phyloP scores from a whole-genome alignment of 2,888 invertebrate species.

The Hecatera dysodea region DNA sequence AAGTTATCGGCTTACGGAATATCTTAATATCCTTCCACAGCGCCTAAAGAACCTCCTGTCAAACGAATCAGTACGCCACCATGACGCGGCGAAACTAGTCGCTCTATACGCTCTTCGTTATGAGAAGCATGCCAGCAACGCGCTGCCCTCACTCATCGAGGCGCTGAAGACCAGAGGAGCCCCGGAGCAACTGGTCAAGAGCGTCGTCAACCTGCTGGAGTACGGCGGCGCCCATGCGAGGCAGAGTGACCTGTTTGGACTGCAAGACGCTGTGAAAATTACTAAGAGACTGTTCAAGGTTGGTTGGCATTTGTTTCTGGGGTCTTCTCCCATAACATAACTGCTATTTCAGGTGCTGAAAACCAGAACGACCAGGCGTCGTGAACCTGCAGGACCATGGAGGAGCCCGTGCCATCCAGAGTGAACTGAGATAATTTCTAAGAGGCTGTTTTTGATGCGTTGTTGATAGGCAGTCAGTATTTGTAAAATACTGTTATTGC shows the following conservation, averaged over 20 bases:
- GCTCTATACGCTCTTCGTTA: slow-evolving; percentile 98
- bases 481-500: no score
- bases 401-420: slow-evolving; percentile 95
- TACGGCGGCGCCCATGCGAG: slow-evolving; percentile 96
- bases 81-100: slow-evolving; percentile 96
- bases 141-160: slow-evolving; percentile 93
- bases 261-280: slow-evolving; percentile 96
- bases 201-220: slow-evolving; percentile 93
- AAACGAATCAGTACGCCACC: slow-evolving; percentile 93
- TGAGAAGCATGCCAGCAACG: slow-evolving; percentile 96
- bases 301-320: not conserved
- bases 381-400: slow-evolving; percentile 95
- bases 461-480: no score
- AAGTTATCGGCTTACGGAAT: not conserved
- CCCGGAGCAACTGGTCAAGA: slow-evolving; percentile 90
- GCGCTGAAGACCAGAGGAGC: slow-evolving; percentile 94
- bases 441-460: no score
- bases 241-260: slow-evolving; percentile 96
- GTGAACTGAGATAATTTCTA: slow-evolving; percentile 98
- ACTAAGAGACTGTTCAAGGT: slow-evolving; percentile 96
- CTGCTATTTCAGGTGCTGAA: slow-evolving; percentile 94
- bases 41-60: slow-evolving; percentile 95
- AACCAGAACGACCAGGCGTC: slow-evolving; percentile 92
- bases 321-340: not conserved
- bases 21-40: slow-evolving; percentile 77